Percentiles rank a stretch among this genome's conserved stretches.
Evolutionary conservation across 2,113 vertebrate genomes (phyloP).

Genomic region (Protomyctophum bolini): DNA sequence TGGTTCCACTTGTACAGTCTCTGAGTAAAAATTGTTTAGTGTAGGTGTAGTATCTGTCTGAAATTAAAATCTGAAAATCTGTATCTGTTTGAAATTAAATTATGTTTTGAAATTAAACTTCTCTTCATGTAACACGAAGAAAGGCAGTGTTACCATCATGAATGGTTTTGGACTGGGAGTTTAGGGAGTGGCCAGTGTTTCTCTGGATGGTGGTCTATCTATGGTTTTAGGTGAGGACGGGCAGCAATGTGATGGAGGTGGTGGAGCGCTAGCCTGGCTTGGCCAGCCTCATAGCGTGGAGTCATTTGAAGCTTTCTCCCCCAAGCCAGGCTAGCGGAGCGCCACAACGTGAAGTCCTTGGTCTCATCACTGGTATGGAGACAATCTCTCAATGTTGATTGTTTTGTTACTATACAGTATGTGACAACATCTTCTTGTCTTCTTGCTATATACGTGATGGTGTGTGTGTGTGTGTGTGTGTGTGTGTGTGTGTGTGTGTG

Average conservation of each 20-base stretch:
- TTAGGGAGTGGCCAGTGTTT: background rate
- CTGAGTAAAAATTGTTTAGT: too few species aligned
- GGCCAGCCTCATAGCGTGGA: too few species aligned
- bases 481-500: too few species aligned
- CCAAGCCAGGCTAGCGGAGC: background rate
- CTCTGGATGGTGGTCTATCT: background rate
- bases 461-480: too few species aligned
- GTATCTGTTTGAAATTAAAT: background rate
- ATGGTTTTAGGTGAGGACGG: slow-evolving; percentile 3
- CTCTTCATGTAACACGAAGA: background rate
- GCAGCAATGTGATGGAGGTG: background rate
- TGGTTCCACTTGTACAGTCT: too few species aligned
- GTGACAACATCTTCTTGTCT: background rate
- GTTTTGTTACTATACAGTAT: background rate
- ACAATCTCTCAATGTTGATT: background rate
- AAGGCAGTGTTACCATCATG: background rate
- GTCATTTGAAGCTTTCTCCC: too few species aligned
- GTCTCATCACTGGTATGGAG: background rate
- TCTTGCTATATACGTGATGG: background rate
- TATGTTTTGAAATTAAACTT: too few species aligned
- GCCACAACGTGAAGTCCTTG: background rate
- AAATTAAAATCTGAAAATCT: too few species aligned
- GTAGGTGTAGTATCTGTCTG: background rate
- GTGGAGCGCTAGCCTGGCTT: background rate
- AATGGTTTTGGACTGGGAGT: background rate